Base-by-base conservation (phyloP, 2,797 vertebrate species). In the Halcyon leucocephala region DNA sequence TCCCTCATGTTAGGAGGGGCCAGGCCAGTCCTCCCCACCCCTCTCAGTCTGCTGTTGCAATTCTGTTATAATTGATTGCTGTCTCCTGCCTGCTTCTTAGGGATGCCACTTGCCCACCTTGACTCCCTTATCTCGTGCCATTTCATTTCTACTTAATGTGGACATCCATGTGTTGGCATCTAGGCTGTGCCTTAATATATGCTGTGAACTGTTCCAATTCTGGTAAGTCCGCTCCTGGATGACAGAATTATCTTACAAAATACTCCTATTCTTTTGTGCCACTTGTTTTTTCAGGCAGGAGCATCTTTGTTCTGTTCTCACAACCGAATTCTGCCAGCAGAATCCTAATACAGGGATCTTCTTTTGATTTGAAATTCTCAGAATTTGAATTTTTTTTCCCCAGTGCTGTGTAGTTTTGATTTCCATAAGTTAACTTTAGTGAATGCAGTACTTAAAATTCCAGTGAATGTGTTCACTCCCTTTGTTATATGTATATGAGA, bases 401-500 rank as follows among this genome's bases (percentile, higher is more conserved):
- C 14, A 14, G 22, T 64, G 46, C 67, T 80, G 29, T 35, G 67
- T 12, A 57, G 55, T 90, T 90, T 93, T 7, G 2, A 92, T 88
- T 96, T 94, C 70, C 42, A 1, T 46, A 82, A 86, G 62, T 77
- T 87, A 86, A 73, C 51, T 73, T 79, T 1, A 80, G 64, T 39
- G 67, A 85, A 80, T 39, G 55, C 18, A 77, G 39, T 55, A 60
- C 88, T 94, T 96, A 60, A 92, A 90, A 95, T 90, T 86, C 77
- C 52, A 80, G 35, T 14, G 42, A 64, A 70, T 52, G 48, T 55
- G 35, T 66, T 93, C 8, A 0, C 22, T 84, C 24, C 57, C 74
- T 84, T 52, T 82, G 51, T 81, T 88, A 76, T 65, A 76, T 44
- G 12, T 37, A 52, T 52, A 83, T 35, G 65, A 86, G 54, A 58